These are phyloP conservation scores for Corythornis vintsioides DNA, from an alignment of 2,113 vertebrate genomes.

Conservation along the genomic window DNA sequence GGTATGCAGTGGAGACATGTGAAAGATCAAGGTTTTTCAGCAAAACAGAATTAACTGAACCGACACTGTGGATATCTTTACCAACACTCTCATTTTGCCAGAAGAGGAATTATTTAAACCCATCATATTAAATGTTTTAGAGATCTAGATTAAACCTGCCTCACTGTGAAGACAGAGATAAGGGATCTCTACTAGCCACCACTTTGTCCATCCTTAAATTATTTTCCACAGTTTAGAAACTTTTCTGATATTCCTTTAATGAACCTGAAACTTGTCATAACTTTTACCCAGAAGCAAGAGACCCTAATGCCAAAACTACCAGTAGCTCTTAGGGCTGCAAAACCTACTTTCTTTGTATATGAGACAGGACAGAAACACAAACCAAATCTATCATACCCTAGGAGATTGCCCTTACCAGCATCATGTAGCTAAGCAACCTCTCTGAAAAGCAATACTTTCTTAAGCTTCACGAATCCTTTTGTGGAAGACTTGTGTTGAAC, in stretches of 20 bases:
- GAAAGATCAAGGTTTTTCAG: not conserved
- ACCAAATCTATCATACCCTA: accelerated
- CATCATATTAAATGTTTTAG: not conserved
- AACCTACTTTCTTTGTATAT: not conserved
- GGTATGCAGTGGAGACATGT: not conserved
- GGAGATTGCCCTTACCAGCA: not conserved
- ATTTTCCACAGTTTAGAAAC: not conserved
- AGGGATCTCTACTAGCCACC: not conserved
- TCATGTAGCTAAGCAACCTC: not conserved
- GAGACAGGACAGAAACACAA: not conserved
- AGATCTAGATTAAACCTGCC: not conserved
- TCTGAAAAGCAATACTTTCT: not conserved
- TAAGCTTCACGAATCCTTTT: not conserved
- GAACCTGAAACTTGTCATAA: not conserved
- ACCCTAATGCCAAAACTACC: not conserved
- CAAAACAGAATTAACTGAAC: not conserved
- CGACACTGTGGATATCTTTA: not conserved
- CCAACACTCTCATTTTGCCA: not conserved
- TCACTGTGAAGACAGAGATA: not conserved
- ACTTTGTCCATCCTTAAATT: not conserved
- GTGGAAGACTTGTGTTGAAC: not conserved
- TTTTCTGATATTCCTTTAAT: not conserved
- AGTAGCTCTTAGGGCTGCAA: not conserved
- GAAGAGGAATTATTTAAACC: not conserved
- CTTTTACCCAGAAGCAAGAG: not conserved